phyloP scores from a whole-genome alignment of 2,113 vertebrate genomes.

The Capricornis sumatraensis region DNA sequence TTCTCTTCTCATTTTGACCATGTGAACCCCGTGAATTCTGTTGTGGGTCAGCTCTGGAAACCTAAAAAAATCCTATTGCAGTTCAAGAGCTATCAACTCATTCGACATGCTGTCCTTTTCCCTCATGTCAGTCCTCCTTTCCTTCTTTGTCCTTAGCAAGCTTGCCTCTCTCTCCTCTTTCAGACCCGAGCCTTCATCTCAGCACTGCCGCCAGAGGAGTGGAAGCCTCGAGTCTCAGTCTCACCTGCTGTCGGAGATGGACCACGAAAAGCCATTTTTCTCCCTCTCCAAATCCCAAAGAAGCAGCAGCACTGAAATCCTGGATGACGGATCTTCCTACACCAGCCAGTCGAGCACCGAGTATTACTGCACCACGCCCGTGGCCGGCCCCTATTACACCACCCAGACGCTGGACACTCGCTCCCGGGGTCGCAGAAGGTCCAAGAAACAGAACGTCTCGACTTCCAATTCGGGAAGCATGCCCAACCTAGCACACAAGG shows the following conservation, averaged over 20 bases:
- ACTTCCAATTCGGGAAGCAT: constrained; percentile 92
- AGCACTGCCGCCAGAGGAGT: constrained; percentile 91
- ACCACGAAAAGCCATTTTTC: constrained; percentile 79
- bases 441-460: constrained; percentile 87
- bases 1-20: not conserved
- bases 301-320: constrained; percentile 95
- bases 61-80: not conserved
- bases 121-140: not conserved
- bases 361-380: constrained; percentile 80
- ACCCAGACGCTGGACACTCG: constrained; percentile 85
- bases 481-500: constrained; percentile 94
- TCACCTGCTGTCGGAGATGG: constrained; percentile 81
- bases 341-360: constrained; percentile 96
- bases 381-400: constrained; percentile 77
- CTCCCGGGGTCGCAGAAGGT: constrained; percentile 84
- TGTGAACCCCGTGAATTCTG: not conserved
- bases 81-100: not conserved
- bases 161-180: not conserved
- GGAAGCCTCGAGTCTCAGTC: constrained; percentile 96
- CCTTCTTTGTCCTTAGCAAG: not conserved
- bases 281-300: constrained; percentile 84
- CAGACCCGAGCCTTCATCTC: constrained; percentile 85
- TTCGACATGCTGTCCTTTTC: fast-evolving
- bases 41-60: not conserved
- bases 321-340: constrained; percentile 95